Evolutionary conservation across 2,888 invertebrate species (phyloP).

Genomic region (Atethmia centrago): DNA sequence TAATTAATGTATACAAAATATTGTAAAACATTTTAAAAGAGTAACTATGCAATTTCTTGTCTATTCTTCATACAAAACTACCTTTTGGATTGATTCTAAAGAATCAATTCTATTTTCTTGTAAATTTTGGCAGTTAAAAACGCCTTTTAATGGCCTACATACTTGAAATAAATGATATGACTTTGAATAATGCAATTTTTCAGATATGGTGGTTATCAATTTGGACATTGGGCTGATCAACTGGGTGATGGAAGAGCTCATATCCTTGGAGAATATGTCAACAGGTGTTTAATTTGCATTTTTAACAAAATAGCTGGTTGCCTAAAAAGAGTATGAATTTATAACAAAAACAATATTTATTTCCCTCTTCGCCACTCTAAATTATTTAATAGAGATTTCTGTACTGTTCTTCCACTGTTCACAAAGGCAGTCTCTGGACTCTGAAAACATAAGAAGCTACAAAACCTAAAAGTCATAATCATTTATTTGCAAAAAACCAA

Average conservation of each 20-base stretch:
- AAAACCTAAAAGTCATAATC: background rate
- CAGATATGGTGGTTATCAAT: conserved; percentile 93
- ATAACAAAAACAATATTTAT: background rate
- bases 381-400: background rate
- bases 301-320: background rate
- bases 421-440: background rate
- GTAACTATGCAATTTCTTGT: background rate
- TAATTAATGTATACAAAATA: background rate
- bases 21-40: no score
- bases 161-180: background rate
- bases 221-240: conserved; percentile 92
- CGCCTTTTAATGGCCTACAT: no score
- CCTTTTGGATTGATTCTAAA: background rate
- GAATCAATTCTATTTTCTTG: background rate
- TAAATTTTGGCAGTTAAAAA: background rate
- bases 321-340: no score
- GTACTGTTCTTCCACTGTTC: background rate
- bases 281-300: conserved; percentile 74
- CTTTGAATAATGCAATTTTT: conserved; percentile 32
- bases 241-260: conserved; percentile 92
- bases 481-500: background rate
- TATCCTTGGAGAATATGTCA: conserved; percentile 88
- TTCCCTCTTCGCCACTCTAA: background rate
- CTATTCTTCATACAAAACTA: background rate
- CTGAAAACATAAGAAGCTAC: background rate